phyloP scores from a whole-genome alignment of 1,140 invertebrate species.

The Drosophila setifemur region DNA sequence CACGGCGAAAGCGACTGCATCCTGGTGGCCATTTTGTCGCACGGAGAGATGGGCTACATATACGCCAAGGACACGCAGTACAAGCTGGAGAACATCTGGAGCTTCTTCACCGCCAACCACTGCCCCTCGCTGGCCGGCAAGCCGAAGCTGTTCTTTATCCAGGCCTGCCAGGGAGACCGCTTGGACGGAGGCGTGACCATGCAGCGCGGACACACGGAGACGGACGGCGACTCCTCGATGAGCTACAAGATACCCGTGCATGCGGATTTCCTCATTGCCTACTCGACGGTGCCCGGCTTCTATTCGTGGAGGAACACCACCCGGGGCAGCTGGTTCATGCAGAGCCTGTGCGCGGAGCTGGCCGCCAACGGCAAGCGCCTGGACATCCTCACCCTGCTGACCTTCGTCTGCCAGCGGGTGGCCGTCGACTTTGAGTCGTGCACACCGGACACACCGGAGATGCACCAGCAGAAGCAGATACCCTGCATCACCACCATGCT shows the following conservation, averaged over 20 bases:
- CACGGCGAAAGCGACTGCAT: conserved; percentile 91
- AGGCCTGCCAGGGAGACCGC: conserved; percentile 95
- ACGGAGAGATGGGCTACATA: conserved; percentile 94
- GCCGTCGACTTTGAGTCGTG: conserved; percentile 96
- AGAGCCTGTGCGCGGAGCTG: conserved; percentile 94
- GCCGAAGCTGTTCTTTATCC: conserved; percentile 96
- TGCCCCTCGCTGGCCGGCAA: conserved; percentile 95
- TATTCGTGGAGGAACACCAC: conserved; percentile 99
- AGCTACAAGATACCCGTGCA: conserved; percentile 94
- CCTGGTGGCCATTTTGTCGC: conserved; percentile 91
- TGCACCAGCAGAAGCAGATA: conserved; percentile 97
- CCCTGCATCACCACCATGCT: conserved; percentile 97
- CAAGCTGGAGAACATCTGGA: conserved; percentile 92
- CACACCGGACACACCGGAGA: conserved; percentile 89
- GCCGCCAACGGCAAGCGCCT: conserved; percentile 87
- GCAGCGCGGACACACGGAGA: conserved; percentile 84
- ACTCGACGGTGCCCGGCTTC: conserved; percentile 95
- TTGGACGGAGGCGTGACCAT: conserved; percentile 89
- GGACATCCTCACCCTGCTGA: conserved; percentile 94
- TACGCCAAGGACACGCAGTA: conserved; percentile 94
- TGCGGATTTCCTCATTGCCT: conserved; percentile 97
- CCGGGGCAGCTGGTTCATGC: conserved; percentile 97
- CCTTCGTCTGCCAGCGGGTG: conserved; percentile 93
- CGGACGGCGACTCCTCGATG: conserved; percentile 86
- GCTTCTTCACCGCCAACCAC: conserved; percentile 92